These are phyloP conservation scores for Salvelinus alpinus DNA, from an alignment of 2,113 vertebrate species.

Conservation along the genomic window DNA sequence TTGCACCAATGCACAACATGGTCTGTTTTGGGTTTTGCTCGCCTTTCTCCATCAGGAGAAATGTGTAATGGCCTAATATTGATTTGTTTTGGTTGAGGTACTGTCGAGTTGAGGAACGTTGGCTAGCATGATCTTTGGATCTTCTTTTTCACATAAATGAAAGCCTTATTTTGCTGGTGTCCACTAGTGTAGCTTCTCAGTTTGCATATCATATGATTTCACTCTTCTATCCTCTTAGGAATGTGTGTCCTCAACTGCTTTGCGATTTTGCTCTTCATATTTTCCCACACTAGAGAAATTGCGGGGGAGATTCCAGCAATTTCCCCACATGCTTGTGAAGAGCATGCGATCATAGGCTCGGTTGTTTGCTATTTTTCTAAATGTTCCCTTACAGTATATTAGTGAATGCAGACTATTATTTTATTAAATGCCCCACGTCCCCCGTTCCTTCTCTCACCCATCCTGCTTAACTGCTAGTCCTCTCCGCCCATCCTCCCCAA, in stretches of 20 bases:
- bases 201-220: background rate
- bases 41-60: too few relatives aligned
- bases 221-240: background rate
- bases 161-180: background rate
- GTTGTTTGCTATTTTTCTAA: background rate
- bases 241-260: background rate
- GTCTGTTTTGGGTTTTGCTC: too few relatives aligned
- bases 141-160: too few relatives aligned
- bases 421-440: background rate
- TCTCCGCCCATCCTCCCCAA: background rate
- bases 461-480: conserved; percentile 5
- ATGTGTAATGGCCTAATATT: too few relatives aligned
- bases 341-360: background rate
- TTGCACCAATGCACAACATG: too few relatives aligned
- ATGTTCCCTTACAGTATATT: conserved; percentile 14
- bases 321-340: conserved; percentile 23
- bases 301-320: conserved; percentile 48
- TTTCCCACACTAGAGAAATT: conserved; percentile 46
- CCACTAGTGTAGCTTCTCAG: background rate
- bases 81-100: too few relatives aligned
- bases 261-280: background rate
- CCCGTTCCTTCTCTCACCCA: background rate
- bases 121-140: too few relatives aligned
- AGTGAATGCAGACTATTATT: conserved; percentile 25
- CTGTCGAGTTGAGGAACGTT: too few relatives aligned